A percentile compares a stretch with the other conserved stretches of the same genome.
These are phyloP conservation scores for Cecropterus lyciades DNA, from an alignment of 1,140 invertebrate genomes.

Conservation along the genomic window DNA sequence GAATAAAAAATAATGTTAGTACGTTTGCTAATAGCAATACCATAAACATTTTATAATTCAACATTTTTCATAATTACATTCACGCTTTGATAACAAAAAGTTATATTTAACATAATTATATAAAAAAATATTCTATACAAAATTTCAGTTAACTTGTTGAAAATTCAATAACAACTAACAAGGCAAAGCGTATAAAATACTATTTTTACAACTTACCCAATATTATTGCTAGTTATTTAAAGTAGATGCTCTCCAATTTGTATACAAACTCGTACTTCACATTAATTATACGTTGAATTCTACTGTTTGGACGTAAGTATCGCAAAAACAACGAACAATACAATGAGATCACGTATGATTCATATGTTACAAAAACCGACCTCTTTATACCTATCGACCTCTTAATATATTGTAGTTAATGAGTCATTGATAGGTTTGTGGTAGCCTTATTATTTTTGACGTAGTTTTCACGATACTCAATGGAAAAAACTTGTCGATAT, in stretches of 20 bases:
- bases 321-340: constrained; percentile 25
- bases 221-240: neutral
- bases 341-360: constrained; percentile 25
- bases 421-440: constrained; percentile 22
- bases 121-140: too few species aligned
- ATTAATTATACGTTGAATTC: constrained; percentile 19
- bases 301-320: constrained; percentile 18
- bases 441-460: constrained; percentile 21
- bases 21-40: too few species aligned
- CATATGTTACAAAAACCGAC: constrained; percentile 24
- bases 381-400: constrained; percentile 17
- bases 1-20: too few species aligned
- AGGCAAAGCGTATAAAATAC: too few species aligned
- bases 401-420: constrained; percentile 29
- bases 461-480: constrained; percentile 16
- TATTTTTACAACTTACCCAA: too few species aligned
- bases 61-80: too few species aligned
- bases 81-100: too few species aligned
- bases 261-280: constrained; percentile 20
- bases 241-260: constrained; percentile 10
- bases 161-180: too few species aligned
- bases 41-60: too few species aligned
- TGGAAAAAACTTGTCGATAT: neutral
- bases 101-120: too few species aligned
- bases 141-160: too few species aligned